Base-by-base conservation (phyloP, 1,140 invertebrate species). In the Marisa cornuarietis region DNA sequence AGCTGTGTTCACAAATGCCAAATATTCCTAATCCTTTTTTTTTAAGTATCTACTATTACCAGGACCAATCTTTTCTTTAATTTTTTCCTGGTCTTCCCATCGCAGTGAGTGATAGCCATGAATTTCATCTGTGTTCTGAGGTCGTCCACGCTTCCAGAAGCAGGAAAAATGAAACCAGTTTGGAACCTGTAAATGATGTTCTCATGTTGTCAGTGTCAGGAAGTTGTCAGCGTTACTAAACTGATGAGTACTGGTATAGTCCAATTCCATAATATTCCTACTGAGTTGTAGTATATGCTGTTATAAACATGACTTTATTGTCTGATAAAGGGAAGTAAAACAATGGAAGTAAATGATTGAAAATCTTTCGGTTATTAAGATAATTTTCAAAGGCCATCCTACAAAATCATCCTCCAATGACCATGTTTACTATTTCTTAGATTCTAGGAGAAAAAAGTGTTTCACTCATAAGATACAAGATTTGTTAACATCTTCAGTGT, bases 111-210 rank as follows among this genome's bases (percentile, higher is more conserved):
- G 95, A 92, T 95, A 97, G 87, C 97, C 94, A 54, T 93, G 94
- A 87, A 99, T 96, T 80, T 98, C 96, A 73, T 93, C 94, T 16
- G 93, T 92, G 74, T 93, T 92, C 82, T 93, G 93, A 14, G 96
- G 95, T 22, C 94, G 93, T 86, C 95, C 89, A 95, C 97, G 76
- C 75, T 89, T 78, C 92, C 98, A 99, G 89, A 99, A 99, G 89
- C 97, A 99, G 6, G 92, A 92, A 78, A 93, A 92, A 92, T 99
- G 97, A 90, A 95, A 96, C 98, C 98, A 99, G 82, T 95, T 94
- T 4, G 96, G 88, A 69, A 91, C 85, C 89, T 91, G 69, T 58
- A 92, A 81, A 74, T 52, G 83, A 79, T 49, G n/a, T 71, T 31
- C 42, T 22, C 54, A 26, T n/a, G 61, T 20, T 51, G 51, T 79